Evolutionary conservation across 2,888 invertebrate species (phyloP).

Genomic region (Latrodectus hesperus): DNA sequence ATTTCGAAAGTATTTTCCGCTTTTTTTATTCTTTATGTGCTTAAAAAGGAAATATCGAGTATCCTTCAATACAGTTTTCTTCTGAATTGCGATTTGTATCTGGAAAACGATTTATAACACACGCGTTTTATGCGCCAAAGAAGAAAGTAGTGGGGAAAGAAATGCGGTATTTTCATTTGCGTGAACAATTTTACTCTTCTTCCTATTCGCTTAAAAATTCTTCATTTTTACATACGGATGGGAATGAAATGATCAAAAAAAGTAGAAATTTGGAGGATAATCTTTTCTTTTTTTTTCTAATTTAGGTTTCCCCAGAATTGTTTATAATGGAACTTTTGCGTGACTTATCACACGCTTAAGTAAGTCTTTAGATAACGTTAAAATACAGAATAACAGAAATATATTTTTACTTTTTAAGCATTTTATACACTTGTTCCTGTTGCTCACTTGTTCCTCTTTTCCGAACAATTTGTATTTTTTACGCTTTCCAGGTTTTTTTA

Average conservation of each 20-base stretch:
- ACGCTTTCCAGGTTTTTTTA: background rate
- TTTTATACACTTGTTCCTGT: conserved; percentile 19
- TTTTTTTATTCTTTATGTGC: too few species aligned
- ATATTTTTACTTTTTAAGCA: conserved; percentile 51
- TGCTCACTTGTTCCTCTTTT: conserved; percentile 27
- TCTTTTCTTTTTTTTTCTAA: conserved; percentile 36
- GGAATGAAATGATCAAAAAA: conserved; percentile 56
- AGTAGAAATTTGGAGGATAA: conserved; percentile 33
- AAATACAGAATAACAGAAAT: conserved; percentile 58
- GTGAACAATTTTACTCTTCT: conserved; percentile 49
- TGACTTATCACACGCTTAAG: conserved; percentile 65
- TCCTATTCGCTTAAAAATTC: conserved; percentile 60
- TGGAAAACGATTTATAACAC: background rate
- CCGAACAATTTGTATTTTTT: conserved; percentile 50
- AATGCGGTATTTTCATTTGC: conserved; percentile 43
- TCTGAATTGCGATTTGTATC: too few species aligned
- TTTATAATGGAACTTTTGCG: conserved; percentile 65
- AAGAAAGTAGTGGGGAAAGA: conserved; percentile 6
- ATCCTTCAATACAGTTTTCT: too few species aligned
- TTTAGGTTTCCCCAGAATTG: conserved; percentile 27
- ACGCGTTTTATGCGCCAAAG: conserved; percentile 2
- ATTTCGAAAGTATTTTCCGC: too few species aligned
- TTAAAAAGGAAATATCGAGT: too few species aligned
- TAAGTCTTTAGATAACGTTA: conserved; percentile 65
- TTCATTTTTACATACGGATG: conserved; percentile 57